phyloP scores from a whole-genome alignment of 2,113 vertebrate species.

The Struthio camelus region DNA sequence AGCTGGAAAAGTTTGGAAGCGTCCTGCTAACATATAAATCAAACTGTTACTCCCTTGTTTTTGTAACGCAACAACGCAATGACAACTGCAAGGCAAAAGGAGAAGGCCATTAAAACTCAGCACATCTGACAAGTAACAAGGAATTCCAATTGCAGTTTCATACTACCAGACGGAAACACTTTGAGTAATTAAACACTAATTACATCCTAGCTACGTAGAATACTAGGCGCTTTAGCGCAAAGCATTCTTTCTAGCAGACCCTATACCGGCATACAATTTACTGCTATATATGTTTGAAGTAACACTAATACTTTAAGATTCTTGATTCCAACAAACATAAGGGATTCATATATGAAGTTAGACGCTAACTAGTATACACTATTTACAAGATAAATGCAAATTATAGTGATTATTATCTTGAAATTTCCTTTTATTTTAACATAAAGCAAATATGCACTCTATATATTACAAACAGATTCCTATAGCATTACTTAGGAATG shows the following conservation, averaged over 20 bases:
- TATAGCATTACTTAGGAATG: not conserved
- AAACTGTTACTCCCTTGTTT: conserved; percentile 28
- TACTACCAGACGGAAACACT: not conserved
- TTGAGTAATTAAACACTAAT: no score
- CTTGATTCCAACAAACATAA: not conserved
- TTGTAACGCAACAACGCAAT: conserved; percentile 35
- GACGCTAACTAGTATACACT: not conserved
- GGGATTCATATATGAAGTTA: not conserved
- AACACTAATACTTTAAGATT: not conserved
- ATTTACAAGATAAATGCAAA: not conserved
- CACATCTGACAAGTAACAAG: conserved; percentile 1
- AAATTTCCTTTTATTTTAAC: not conserved
- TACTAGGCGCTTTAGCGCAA: not conserved
- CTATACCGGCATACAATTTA: not conserved
- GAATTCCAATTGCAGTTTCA: not conserved
- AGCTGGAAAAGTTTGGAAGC: conserved; percentile 45
- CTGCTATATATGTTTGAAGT: not conserved
- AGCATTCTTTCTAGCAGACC: not conserved
- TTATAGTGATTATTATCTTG: not conserved
- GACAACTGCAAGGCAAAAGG: conserved; percentile 30
- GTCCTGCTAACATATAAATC: conserved; percentile 37
- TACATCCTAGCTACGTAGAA: not conserved
- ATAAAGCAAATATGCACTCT: not conserved
- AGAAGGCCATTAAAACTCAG: conserved; percentile 18
- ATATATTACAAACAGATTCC: not conserved